Evolutionary conservation across 2,888 invertebrate species (phyloP), one percentile per base, ranked within the genome.

Genomic region (Seira musarum): DNA sequence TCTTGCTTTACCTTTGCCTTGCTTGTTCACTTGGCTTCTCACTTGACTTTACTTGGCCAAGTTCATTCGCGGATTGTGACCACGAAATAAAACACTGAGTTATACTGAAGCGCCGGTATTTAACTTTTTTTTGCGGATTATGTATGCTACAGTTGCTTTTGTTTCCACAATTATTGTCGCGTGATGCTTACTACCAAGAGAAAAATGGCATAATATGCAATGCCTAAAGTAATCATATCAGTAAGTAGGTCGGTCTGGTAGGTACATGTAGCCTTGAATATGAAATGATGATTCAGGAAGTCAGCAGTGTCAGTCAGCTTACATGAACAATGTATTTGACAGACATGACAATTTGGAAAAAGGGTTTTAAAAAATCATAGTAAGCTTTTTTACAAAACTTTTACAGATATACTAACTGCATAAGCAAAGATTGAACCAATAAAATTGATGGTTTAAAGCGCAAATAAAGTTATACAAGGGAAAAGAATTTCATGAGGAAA

Each of bases 121-220:
- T 49, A 49, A 49, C 49, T 46, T 68, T 68, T 21, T 68, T 53
- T 49, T 53, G 10, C 24, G 68, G 53, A 68, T 68, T 49, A 53
- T 5, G 13, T 21, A 22, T 49, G 46, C 68, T 46, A 69, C 60
- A 60, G 25, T 69, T 49, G 60, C 69, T 69, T 69, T 67, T 67
- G 67, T 69, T 57, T n/a, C n/a, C n/a, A n/a, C n/a, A n/a, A 60
- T 68, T 63, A 57, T 46, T 68, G 24, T 76, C 63, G 76, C 68
- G 57, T 76, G 70, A 65, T 76, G 70, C 63, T 30, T 2, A 2
- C 65, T 76, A 40, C 70, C 57, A 25, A 8, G 13, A 64, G 25
- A 64, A 25, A 75, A 68, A 13, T 21, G 49, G 30, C 49, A 40
- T 46, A 64, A 46, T 57, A 17, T 46, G 19, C 5, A 17, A n/a